Base-by-base conservation (phyloP, 2,113 vertebrate species). In the Urocynchramus pylzowi region DNA sequence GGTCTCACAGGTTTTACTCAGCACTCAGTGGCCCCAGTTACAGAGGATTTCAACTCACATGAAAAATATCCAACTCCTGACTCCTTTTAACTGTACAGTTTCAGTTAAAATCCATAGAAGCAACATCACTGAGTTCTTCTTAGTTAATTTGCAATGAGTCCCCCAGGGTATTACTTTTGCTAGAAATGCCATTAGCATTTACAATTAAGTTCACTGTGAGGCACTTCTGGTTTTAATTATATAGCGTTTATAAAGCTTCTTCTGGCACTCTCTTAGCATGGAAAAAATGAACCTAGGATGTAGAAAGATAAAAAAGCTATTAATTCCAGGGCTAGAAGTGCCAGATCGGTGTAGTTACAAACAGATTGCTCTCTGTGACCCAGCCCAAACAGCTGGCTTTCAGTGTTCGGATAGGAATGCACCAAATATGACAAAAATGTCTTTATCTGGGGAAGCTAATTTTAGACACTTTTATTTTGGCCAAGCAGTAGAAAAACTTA, bases 181-280 rank as follows among this genome's bases (percentile, higher is more conserved):
- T 93, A 94, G 85, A 92, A 93, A 88, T 71, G 61, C 52, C 73
- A 68, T 93, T 91, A 91, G 65, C 89, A 67, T 90, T 92, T 97
- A 96, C 73, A 90, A 79, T 84, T 75, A 92, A 89, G 69, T 89
- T 90, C 88, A 96, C 80, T 84, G 76, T 47, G 78, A 96, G 74
- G 80, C 90, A 78, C 80, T 94, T 95, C 88, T 94, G 95, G 73
- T 71, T 97, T 95, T 94, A 92, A 95, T 97, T 96, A 92, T 61
- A 59, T 19, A 87, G 93, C 35, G 9, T 64, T 84, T 79, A 45
- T 49, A 92, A 87, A 75, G 64, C 92, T 95, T 95, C 93, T 87
- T 90, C 92, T 81, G 86, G 92, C 83, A 35, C 73, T 89, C 28
- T 70, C 69, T 68, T 85, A 84, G 60, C 42, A 84, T 28, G 92